phyloP scores from a whole-genome alignment of 2,888 invertebrate species.

The Agrenia bidenticulata region DNA sequence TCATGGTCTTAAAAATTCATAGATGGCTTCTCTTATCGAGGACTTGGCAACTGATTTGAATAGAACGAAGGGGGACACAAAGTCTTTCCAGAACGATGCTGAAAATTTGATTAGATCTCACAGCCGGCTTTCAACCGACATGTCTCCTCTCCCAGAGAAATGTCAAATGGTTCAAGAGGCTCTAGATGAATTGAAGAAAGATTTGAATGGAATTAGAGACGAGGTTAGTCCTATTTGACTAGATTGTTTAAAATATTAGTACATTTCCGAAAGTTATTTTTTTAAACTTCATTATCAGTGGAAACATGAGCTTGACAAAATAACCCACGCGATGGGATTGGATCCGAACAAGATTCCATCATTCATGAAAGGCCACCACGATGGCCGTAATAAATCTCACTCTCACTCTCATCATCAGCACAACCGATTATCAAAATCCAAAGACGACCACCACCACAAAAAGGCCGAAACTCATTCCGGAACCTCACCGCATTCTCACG shows the following conservation, averaged over 20 bases:
- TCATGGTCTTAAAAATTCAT: too few species aligned
- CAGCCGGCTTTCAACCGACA: neutral
- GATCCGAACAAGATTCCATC: slow-evolving; percentile 31
- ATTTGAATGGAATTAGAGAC: slow-evolving; percentile 29
- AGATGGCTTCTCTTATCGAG: slow-evolving; percentile 63
- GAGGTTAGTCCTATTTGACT: slow-evolving; percentile 28
- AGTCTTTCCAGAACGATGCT: slow-evolving; percentile 22
- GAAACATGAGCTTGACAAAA: slow-evolving; percentile 32
- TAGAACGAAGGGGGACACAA: slow-evolving; percentile 54
- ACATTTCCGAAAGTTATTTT: too few species aligned
- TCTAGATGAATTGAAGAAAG: slow-evolving; percentile 22
- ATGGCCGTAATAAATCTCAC: neutral
- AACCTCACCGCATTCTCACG: neutral
- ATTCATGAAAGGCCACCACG: slow-evolving; percentile 28
- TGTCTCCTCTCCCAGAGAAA: slow-evolving; percentile 21
- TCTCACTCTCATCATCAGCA: neutral
- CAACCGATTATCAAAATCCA: too few species aligned
- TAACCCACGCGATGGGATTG: slow-evolving; percentile 35
- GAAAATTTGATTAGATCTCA: slow-evolving; percentile 8
- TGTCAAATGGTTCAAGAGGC: slow-evolving; percentile 16
- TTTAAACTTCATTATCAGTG: slow-evolving; percentile 27
- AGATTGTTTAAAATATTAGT: slow-evolving; percentile 14
- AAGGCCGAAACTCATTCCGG: neutral
- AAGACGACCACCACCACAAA: neutral
- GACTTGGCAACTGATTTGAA: slow-evolving; percentile 60